These are phyloP conservation scores for Pyrocephalus nanus DNA, from an alignment of 2,797 vertebrate genomes.

Conservation along the genomic window DNA sequence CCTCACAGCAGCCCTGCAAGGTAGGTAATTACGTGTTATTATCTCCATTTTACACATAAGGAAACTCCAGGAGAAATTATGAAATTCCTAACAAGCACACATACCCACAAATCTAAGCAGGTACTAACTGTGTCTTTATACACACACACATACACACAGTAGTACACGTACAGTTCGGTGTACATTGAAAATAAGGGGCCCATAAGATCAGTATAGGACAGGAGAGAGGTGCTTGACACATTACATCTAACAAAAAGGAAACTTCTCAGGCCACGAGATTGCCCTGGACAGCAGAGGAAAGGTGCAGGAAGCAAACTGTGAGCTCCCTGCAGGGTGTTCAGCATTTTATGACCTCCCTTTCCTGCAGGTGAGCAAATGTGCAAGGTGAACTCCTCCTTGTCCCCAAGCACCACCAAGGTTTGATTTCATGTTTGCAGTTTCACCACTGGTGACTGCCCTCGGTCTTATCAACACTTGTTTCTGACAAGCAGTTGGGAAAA, in stretches of 20 bases:
- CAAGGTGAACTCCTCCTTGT: not conserved
- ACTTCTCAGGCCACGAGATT: accelerated
- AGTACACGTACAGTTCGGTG: not conserved
- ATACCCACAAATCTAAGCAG: slow-evolving; percentile 1
- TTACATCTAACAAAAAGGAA: not conserved
- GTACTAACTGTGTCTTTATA: not conserved
- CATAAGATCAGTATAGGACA: not conserved
- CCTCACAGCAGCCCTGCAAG: slow-evolving; percentile 57
- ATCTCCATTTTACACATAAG: slow-evolving; percentile 48
- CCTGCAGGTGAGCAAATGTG: not conserved
- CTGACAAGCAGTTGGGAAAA: slow-evolving; percentile 40
- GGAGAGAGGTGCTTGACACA: accelerated
- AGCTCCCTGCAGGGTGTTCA: not conserved
- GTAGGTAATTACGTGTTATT: slow-evolving; percentile 65
- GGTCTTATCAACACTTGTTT: not conserved
- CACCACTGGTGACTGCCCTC: not conserved
- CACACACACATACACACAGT: not conserved
- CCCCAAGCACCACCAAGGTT: not conserved
- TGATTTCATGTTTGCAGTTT: not conserved
- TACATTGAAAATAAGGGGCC: not conserved
- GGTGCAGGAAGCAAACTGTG: not conserved
- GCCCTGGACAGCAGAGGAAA: not conserved
- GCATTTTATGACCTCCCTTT: not conserved
- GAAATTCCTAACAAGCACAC: slow-evolving; percentile 44
- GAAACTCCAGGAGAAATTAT: slow-evolving; percentile 49